These are phyloP conservation scores for Agrypnia vestita DNA, from an alignment of 1,140 invertebrate species.

Conservation along the genomic window DNA sequence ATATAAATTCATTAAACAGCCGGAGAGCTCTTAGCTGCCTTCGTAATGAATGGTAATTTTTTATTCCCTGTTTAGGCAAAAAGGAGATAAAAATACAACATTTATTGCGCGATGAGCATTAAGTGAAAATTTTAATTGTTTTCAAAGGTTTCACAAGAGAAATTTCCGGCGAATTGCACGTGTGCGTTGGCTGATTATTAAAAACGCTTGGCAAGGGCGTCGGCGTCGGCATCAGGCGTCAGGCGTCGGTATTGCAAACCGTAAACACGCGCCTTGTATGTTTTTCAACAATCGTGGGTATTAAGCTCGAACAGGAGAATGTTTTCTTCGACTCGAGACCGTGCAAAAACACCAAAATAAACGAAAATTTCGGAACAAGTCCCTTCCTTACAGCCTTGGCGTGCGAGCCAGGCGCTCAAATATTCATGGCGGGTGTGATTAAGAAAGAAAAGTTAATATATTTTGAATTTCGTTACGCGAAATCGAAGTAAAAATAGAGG, in stretches of 20 bases:
- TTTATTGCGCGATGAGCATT: slow-evolving; percentile 15
- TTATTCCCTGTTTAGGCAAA: slow-evolving; percentile 1
- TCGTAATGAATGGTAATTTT: slow-evolving; percentile 18
- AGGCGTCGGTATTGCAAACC: background rate
- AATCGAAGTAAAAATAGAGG: too few species aligned
- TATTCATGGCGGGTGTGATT: slow-evolving; percentile 31
- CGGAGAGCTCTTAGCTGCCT: background rate
- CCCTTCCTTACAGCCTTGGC: slow-evolving; percentile 4
- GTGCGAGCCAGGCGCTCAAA: slow-evolving; percentile 11
- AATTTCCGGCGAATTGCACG: slow-evolving; percentile 12
- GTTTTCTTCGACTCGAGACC: background rate
- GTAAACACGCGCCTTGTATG: slow-evolving; percentile 25
- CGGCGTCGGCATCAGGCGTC: slow-evolving; percentile 1
- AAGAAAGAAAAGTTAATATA: slow-evolving; percentile 26
- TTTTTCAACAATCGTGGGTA: slow-evolving; percentile 23
- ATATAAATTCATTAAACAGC: slow-evolving; percentile 4
- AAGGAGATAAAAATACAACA: slow-evolving; percentile 7
- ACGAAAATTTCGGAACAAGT: background rate
- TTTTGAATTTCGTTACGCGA: too few species aligned
- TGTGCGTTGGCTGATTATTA: slow-evolving; percentile 13
- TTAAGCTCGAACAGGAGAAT: background rate
- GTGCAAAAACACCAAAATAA: background rate
- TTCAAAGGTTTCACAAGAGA: slow-evolving; percentile 15
- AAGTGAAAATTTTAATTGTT: slow-evolving; percentile 37
- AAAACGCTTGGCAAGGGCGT: background rate